Conservation (phyloP, 2,113 vertebrate species). For the Fulica atra region DNA sequence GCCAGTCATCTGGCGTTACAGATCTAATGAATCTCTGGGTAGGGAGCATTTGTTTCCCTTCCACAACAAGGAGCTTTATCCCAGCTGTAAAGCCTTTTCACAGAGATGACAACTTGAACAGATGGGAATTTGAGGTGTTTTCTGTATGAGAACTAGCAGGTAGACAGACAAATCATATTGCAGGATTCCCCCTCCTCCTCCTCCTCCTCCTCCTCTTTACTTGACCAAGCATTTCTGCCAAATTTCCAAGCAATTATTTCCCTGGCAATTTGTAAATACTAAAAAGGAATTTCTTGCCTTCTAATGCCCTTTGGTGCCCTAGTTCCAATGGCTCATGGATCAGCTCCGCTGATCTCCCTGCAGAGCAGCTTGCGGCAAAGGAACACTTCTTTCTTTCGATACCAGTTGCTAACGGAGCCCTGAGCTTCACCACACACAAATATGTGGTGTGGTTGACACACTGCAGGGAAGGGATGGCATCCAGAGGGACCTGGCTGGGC, state of each 20-base stretch:
- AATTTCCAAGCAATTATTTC: not conserved
- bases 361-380: not conserved
- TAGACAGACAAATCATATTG: not conserved
- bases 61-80: not conserved
- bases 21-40: not conserved
- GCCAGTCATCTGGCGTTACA: fast-evolving
- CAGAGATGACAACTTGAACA: not conserved
- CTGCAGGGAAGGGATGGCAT: too few species aligned
- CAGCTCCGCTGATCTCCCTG: not conserved
- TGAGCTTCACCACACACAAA: too few species aligned
- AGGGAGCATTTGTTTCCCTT: not conserved
- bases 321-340: not conserved
- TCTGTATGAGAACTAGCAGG: not conserved
- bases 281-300: not conserved
- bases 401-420: not conserved
- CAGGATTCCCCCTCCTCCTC: not conserved
- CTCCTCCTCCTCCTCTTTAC: not conserved
- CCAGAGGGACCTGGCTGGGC: too few species aligned
- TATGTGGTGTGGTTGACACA: too few species aligned
- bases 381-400: not conserved
- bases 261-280: not conserved
- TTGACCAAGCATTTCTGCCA: not conserved
- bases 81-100: not conserved
- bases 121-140: not conserved
- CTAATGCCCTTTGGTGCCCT: not conserved